Evolutionary conservation across 2,888 invertebrate genomes (phyloP).

Genomic region (Uloborus plumipes): DNA sequence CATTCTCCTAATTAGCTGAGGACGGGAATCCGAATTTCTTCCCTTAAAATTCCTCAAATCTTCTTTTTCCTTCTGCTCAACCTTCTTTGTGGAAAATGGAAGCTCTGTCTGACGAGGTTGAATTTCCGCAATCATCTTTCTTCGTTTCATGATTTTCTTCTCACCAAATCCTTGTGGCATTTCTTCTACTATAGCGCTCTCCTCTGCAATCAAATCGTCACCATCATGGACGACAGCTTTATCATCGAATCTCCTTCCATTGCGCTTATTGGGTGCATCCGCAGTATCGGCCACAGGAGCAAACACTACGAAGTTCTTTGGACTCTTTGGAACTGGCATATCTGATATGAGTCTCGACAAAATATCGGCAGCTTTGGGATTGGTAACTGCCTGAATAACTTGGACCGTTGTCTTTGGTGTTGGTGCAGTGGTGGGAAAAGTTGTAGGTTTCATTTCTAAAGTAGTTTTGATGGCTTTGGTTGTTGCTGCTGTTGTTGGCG

Average conservation of each 20-base stretch:
- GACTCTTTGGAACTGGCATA: constrained; percentile 34
- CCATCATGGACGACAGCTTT: constrained; percentile 15
- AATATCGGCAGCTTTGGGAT: constrained; percentile 39
- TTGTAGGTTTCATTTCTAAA: background rate
- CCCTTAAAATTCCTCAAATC: too few species aligned
- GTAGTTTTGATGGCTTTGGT: background rate
- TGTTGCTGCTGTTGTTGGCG: background rate
- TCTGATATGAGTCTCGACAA: constrained; percentile 50
- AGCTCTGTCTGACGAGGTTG: too few species aligned
- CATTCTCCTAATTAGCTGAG: constrained; percentile 1
- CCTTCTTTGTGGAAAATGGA: background rate
- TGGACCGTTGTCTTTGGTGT: background rate
- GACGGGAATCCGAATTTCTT: background rate
- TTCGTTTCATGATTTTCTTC: background rate
- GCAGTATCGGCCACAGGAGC: constrained; percentile 49
- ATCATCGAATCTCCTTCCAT: constrained; percentile 28
- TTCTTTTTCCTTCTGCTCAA: background rate
- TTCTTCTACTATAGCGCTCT: constrained; percentile 32
- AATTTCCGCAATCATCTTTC: background rate
- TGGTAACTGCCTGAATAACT: background rate
- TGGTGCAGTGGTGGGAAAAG: background rate
- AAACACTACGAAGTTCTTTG: constrained; percentile 51
- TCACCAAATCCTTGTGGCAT: constrained; percentile 12
- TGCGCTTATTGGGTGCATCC: background rate
- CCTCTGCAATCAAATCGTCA: constrained; percentile 47